Evolutionary conservation across 2,113 vertebrate genomes (phyloP).

Genomic region (Cheirogaleus medius): DNA sequence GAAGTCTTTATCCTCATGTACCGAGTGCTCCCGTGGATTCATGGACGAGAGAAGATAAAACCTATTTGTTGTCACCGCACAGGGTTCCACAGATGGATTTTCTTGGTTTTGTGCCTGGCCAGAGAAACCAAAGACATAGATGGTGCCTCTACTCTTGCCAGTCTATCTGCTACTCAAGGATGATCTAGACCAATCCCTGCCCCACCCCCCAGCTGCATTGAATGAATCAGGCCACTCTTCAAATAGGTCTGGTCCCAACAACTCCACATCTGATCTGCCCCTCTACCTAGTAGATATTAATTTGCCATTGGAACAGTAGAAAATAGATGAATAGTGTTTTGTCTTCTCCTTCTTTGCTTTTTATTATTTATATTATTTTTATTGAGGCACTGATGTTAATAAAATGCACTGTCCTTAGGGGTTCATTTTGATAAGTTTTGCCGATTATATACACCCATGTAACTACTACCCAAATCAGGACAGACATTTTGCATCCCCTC

Average conservation of each 20-base stretch:
- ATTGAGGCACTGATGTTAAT: background rate
- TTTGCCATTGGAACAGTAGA: background rate
- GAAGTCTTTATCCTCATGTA: background rate
- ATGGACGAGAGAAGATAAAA: background rate
- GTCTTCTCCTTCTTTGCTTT: background rate
- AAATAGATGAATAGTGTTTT: background rate
- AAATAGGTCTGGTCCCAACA: background rate
- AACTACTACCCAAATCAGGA: background rate
- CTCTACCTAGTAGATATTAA: background rate
- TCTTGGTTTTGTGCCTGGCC: background rate
- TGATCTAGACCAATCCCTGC: background rate
- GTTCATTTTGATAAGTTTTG: background rate
- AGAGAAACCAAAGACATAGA: background rate
- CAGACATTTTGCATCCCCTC: background rate
- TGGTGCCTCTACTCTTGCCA: background rate
- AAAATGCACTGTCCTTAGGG: background rate
- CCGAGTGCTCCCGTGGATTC: background rate
- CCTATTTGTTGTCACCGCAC: background rate
- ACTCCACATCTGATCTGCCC: background rate
- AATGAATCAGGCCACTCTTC: background rate
- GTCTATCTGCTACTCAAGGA: background rate
- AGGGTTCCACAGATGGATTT: background rate
- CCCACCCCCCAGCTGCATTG: no score
- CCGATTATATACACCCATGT: background rate
- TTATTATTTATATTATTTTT: background rate